These are phyloP conservation scores for Myrmophylax atrothorax DNA, from an alignment of 2,113 vertebrate genomes.

Conservation along the genomic window DNA sequence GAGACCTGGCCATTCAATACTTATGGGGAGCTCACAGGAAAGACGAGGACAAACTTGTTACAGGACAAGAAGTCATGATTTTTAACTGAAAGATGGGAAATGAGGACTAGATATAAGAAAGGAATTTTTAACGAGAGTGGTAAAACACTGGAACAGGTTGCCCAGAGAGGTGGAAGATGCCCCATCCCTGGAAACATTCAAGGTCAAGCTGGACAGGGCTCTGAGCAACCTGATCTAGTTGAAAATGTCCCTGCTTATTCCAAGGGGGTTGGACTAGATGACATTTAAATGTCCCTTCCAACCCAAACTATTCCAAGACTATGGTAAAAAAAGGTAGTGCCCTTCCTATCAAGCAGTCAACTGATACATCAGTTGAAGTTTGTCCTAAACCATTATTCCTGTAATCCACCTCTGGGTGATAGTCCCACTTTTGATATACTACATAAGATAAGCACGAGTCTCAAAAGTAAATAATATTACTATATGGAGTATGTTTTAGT, in stretches of 20 bases:
- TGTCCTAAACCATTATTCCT: background rate
- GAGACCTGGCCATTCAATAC: background rate
- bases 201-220: accelerated
- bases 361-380: background rate
- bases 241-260: background rate
- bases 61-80: background rate
- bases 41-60: background rate
- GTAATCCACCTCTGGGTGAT: background rate
- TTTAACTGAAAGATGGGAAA: background rate
- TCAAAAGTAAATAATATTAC: background rate
- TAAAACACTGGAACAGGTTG: background rate
- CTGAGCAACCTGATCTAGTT: background rate
- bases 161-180: background rate
- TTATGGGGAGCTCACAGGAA: background rate
- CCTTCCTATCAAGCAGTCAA: background rate
- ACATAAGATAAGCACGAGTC: background rate
- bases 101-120: background rate
- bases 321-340: background rate
- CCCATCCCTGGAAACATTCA: background rate
- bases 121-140: background rate
- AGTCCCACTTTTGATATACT: background rate
- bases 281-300: background rate
- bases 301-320: background rate
- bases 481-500: background rate
- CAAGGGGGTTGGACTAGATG: background rate